Base-by-base conservation (phyloP, 2,888 invertebrate species). In the Drosophila pegasa region DNA sequence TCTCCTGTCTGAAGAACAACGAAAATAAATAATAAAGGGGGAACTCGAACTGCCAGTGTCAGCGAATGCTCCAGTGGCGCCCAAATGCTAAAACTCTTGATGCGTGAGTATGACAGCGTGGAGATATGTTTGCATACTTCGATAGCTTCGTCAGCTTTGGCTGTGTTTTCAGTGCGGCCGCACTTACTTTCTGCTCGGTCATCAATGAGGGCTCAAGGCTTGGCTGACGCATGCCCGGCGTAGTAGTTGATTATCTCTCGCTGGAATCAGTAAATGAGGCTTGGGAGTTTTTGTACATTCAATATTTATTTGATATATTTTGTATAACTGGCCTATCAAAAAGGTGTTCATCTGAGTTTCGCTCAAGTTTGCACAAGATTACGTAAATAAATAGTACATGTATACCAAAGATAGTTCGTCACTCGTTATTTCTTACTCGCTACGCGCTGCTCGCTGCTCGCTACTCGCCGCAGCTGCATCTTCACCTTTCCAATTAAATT, bases 11-110 rank as follows among this genome's bases (percentile, higher is more conserved):
- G n/a, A n/a, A n/a, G n/a, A n/a, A n/a, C n/a, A n/a, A 16, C 27
- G n/a, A 45, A 27, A 2, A 20, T 27, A 35, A 45, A 47, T 25
- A 43, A 27, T 37, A 25, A 14, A 33, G 45, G 51, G 48, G 62
- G 61, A 25, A 12, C 12, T 20, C 25, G 12, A 33, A 33, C 20
- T 43, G 54, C 40, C 3, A 5, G n/a, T 5, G 2, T 14, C 47
- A 41, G 54, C 68, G 5, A 16, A 54, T 68, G 61, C 37, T 14
- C 18, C n/a, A n/a, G 20, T 45, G 67, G 18, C 68, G 38, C 65
- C 66, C n/a, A 33, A 27, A 12, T 29, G 12, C 9, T 18, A 18
- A 27, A 8, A 2, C 14, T 9, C 16, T 2, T 18, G 18, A 16
- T 27, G 33, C 9, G 18, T 27, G 6, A 14, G 8, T 25, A 14